Conservation (phyloP, 92 coral and sea anemone genomes). For the Meandrina meandrites region DNA sequence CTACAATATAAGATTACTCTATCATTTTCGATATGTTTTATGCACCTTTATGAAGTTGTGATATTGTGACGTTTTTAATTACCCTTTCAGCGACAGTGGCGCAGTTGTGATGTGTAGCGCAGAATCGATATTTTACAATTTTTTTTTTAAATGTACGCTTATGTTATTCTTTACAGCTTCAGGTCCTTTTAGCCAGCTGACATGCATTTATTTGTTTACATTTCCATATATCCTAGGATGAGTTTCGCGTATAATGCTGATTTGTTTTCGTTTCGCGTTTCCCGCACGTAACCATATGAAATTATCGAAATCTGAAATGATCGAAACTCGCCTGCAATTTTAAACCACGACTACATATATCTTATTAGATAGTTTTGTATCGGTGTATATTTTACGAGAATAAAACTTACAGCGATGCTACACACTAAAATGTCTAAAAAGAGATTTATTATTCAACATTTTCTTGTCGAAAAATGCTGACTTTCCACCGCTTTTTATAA, state of each 20-base stretch:
- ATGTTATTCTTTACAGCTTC: not conserved
- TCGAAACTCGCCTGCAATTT: not conserved
- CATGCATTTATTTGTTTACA: not conserved
- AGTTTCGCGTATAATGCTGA: not conserved
- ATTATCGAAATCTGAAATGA: too few relatives aligned
- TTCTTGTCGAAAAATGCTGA: too few relatives aligned
- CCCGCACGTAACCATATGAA: not conserved
- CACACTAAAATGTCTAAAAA: too few relatives aligned
- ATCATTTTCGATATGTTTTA: not conserved
- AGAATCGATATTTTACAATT: not conserved
- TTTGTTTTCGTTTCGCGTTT: not conserved
- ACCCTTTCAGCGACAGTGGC: too few relatives aligned
- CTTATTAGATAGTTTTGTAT: too few relatives aligned
- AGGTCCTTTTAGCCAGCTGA: not conserved
- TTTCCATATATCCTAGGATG: not conserved
- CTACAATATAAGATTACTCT: not conserved
- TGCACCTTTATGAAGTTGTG: not conserved
- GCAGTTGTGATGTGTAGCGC: not conserved
- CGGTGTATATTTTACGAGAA: too few relatives aligned
- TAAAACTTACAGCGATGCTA: too few relatives aligned
- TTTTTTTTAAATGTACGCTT: not conserved
- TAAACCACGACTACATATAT: not conserved
- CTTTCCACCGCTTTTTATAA: too few relatives aligned
- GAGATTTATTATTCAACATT: too few relatives aligned
- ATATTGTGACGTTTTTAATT: not conserved